Evolutionary conservation across 2,797 vertebrate genomes (phyloP).

Genomic region (Tachyglossus aculeatus): DNA sequence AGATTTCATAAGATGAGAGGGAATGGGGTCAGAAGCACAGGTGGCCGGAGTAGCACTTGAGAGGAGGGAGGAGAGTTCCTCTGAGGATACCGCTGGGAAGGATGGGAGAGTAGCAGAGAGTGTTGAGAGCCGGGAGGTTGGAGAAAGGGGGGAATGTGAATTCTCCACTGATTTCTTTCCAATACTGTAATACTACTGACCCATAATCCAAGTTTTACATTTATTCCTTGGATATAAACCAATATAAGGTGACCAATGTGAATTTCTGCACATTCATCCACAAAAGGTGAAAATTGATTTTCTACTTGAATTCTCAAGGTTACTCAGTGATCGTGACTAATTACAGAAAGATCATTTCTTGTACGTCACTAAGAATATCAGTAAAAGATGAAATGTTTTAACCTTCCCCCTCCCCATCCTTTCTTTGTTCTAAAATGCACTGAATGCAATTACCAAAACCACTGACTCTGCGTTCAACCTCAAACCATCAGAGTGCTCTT

Average conservation of each 20-base stretch:
- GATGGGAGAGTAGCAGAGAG: too few relatives aligned
- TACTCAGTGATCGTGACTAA: conserved; percentile 54
- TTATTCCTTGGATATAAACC: not conserved
- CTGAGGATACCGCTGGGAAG: too few relatives aligned
- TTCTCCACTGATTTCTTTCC: too few relatives aligned
- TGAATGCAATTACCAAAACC: not conserved
- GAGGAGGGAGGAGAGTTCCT: too few relatives aligned
- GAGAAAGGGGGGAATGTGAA: too few relatives aligned
- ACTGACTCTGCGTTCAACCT: not conserved
- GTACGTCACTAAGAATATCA: conserved; percentile 28
- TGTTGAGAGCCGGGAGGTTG: too few relatives aligned
- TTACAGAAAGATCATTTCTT: conserved; percentile 42
- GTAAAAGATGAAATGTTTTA: conserved; percentile 27
- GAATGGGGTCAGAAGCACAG: too few relatives aligned
- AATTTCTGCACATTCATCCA: conserved; percentile 37
- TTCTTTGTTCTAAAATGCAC: not conserved
- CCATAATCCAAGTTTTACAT: too few relatives aligned
- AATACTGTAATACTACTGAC: too few relatives aligned
- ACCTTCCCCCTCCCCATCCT: not conserved
- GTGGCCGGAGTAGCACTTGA: too few relatives aligned
- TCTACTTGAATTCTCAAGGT: conserved; percentile 49
- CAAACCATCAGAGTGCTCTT: not conserved
- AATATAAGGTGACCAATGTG: conserved; percentile 38
- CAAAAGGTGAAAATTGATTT: conserved; percentile 55
- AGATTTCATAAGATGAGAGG: too few relatives aligned